A percentile compares a stretch with the other conserved stretches of the same genome.
Conservation (phyloP, 2,797 vertebrate species). For the Pempheris klunzingeri region DNA sequence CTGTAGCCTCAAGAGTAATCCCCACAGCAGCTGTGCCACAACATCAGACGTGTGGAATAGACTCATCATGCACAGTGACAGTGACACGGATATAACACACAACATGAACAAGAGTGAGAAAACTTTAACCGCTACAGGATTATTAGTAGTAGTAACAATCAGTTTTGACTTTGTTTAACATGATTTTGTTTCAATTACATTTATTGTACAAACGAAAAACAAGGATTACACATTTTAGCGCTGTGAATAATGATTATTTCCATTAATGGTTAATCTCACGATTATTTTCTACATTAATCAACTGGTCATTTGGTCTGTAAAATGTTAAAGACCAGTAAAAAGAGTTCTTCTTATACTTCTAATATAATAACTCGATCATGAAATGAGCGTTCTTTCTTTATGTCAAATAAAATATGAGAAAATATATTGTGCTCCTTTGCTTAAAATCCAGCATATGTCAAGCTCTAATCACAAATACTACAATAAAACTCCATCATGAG, state of each 20-base stretch:
- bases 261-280: not conserved
- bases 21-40: slow-evolving; percentile 58
- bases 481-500: no score
- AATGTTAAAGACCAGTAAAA: no score
- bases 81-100: slow-evolving; percentile 17
- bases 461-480: not conserved
- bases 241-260: not conserved
- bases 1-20: slow-evolving; percentile 65
- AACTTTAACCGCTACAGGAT: no score
- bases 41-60: slow-evolving; percentile 57
- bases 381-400: not conserved
- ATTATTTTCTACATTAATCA: no score
- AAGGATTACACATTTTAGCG: not conserved
- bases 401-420: not conserved
- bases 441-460: not conserved
- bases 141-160: not conserved
- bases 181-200: not conserved
- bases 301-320: no score
- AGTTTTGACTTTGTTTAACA: not conserved
- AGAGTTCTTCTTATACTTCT: no score
- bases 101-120: not conserved
- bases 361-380: not conserved
- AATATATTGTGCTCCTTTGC: not conserved
- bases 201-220: not conserved
- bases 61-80: slow-evolving; percentile 44